These are phyloP conservation scores for Zaprionus gabonicus DNA, from an alignment of 1,140 invertebrate species.

Conservation along the genomic window DNA sequence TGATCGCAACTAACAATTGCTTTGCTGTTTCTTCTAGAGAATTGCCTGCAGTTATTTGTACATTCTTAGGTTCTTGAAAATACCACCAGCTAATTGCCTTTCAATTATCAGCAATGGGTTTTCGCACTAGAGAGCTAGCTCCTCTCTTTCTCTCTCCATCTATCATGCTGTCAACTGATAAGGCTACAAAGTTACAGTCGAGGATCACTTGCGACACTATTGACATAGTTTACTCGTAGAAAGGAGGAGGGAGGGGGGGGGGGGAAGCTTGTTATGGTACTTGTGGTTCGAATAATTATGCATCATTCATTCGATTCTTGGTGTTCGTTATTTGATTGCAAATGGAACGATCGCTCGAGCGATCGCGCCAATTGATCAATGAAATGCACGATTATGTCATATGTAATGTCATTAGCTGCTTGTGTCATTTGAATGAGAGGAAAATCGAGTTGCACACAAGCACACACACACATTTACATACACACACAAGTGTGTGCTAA, in stretches of 20 bases:
- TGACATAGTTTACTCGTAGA: slow-evolving; percentile 7
- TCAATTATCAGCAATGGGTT: neutral
- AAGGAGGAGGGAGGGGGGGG: neutral
- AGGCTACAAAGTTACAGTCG: neutral
- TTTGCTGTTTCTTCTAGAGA: neutral
- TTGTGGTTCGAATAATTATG: neutral
- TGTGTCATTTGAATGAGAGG: slow-evolving; percentile 30
- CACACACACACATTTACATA: neutral
- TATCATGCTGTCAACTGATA: slow-evolving; percentile 17
- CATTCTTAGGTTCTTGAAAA: neutral
- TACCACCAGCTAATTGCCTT: neutral
- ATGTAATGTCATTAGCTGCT: slow-evolving; percentile 32
- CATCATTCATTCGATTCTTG: slow-evolving; percentile 6
- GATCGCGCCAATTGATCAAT: slow-evolving; percentile 36
- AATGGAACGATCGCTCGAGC: slow-evolving; percentile 27
- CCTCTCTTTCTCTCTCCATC: neutral
- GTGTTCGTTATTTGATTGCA: slow-evolving; percentile 7
- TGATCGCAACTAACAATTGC: too few relatives aligned
- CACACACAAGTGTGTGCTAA: neutral
- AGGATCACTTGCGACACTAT: neutral
- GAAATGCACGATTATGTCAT: slow-evolving; percentile 34
- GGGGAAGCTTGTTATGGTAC: slow-evolving; percentile 6
- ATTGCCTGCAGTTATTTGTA: neutral
- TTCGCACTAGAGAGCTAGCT: neutral
- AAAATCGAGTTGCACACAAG: slow-evolving; percentile 16